phyloP scores from a whole-genome alignment of 2,113 vertebrate species.

The Myanophis thanlyinensis region DNA sequence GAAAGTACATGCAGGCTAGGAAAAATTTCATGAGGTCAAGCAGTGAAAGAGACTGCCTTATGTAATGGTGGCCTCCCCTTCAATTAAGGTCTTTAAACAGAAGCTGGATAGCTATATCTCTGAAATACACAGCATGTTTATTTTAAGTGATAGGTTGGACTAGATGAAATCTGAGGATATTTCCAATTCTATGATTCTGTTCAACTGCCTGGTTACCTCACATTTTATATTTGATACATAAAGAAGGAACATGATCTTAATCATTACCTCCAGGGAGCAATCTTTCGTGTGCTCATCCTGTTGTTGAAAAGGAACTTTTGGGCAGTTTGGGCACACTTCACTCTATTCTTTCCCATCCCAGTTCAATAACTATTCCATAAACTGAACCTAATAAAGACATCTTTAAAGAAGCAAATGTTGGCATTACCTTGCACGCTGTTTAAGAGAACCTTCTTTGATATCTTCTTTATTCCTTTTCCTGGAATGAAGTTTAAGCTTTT shows the following conservation, averaged over 20 bases:
- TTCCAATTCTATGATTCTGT: neutral
- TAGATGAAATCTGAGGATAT: neutral
- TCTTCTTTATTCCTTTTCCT: neutral
- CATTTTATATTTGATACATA: neutral
- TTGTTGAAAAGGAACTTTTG: neutral
- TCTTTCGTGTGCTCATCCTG: neutral
- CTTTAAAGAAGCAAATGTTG: neutral
- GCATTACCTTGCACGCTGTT: neutral
- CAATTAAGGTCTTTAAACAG: neutral
- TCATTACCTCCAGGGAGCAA: neutral
- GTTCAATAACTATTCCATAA: neutral
- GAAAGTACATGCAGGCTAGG: neutral
- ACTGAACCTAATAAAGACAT: neutral
- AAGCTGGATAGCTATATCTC: neutral
- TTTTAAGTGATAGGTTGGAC: neutral
- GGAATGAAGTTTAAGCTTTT: neutral
- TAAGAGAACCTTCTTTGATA: neutral
- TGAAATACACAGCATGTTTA: neutral
- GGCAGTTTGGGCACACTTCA: neutral
- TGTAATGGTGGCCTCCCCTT: neutral
- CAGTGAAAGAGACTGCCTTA: neutral
- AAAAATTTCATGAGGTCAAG: neutral
- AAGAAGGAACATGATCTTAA: neutral
- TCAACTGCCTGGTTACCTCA: neutral
- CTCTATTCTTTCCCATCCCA: neutral